These are phyloP conservation scores for Euplagia quadripunctaria DNA, from an alignment of 2,888 invertebrate genomes.

Conservation along the genomic window DNA sequence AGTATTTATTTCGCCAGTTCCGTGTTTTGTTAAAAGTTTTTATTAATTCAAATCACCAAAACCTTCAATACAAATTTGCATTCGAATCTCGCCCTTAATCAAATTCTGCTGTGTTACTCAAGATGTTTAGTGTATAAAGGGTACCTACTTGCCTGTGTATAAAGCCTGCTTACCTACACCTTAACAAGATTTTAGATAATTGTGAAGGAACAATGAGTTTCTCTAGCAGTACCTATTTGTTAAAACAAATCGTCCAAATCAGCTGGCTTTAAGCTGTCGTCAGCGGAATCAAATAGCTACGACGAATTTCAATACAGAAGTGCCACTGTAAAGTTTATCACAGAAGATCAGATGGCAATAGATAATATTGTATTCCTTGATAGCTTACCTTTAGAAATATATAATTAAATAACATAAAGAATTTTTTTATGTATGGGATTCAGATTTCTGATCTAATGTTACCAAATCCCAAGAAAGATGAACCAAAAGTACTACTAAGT, in stretches of 20 bases:
- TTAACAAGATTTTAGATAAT: constrained; percentile 12
- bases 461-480: too few species aligned
- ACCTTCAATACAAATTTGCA: neutral
- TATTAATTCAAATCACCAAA: neutral
- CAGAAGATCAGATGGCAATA: constrained; percentile 28
- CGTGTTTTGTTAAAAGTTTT: neutral
- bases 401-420: too few species aligned
- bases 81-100: constrained; percentile 1
- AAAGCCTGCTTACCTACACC: neutral
- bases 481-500: too few species aligned
- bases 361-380: too few species aligned
- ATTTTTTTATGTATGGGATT: too few species aligned
- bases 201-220: constrained; percentile 19
- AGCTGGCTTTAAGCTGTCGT: constrained; percentile 50
- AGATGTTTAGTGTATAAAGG: neutral
- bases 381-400: neutral
- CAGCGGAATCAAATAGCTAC: constrained; percentile 57
- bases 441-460: too few species aligned
- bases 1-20: too few species aligned
- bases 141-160: too few species aligned
- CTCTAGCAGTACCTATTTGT: constrained; percentile 44
- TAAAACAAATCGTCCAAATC: constrained; percentile 49
- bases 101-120: neutral
- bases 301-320: constrained; percentile 53
- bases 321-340: constrained; percentile 10